Evolutionary conservation across 2,113 vertebrate species (phyloP).

Genomic region (Chlorodrepanis virens): DNA sequence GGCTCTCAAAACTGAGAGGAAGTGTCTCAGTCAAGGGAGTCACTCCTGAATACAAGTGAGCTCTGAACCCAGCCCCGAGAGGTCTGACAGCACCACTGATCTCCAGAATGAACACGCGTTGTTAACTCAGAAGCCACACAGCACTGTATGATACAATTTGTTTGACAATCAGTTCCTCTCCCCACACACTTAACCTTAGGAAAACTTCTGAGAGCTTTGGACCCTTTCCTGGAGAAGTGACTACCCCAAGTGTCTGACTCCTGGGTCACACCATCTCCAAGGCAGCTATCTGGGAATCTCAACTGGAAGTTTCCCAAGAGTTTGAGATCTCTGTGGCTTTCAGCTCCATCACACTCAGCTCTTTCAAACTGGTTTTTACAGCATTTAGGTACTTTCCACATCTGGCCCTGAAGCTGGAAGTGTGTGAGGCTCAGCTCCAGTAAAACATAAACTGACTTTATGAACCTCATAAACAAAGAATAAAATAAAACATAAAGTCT

Average conservation of each 20-base stretch:
- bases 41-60: neutral
- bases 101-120: neutral
- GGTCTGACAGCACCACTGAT: neutral
- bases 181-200: constrained; percentile 13
- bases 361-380: constrained; percentile 37
- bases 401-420: constrained; percentile 40
- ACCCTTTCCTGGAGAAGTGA: neutral
- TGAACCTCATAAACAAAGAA: constrained; percentile 41
- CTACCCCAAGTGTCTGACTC: neutral
- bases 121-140: neutral
- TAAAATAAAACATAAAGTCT: constrained; percentile 36
- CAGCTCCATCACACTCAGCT: neutral
- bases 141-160: neutral
- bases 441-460: constrained; percentile 57
- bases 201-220: constrained; percentile 9
- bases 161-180: neutral
- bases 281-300: constrained; percentile 48
- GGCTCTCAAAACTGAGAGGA: neutral
- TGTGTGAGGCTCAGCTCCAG: neutral
- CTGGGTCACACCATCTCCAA: neutral
- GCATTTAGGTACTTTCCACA: constrained; percentile 58
- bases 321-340: constrained; percentile 6
- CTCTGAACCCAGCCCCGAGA: neutral
- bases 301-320: constrained; percentile 33
- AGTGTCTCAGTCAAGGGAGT: neutral